Base-by-base conservation (phyloP, 2,797 vertebrate species). In the Myotis daubentonii region DNA sequence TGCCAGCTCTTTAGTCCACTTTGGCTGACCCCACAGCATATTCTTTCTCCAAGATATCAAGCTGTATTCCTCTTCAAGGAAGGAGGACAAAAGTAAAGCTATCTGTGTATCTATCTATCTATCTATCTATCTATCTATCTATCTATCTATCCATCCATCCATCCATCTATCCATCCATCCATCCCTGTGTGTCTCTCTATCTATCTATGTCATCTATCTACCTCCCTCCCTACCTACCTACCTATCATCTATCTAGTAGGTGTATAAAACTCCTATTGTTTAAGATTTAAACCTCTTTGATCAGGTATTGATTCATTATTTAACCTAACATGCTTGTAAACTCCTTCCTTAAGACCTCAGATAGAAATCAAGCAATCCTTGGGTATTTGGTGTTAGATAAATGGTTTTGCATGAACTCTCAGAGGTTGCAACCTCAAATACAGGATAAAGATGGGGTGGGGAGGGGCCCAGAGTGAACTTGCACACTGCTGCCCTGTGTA, bases 31-130 rank as follows among this genome's bases (percentile, higher is more conserved):
- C 55, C 19, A 81, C 68, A 89, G 23, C 5, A 25, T n/a, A 74
- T 78, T 82, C 74, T 89, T 92, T 93, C 76, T 91, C 60, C 53
- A 33, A 13, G 71, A 1, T 68, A 66, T 80, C 72, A 87, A 96
- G 25, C 36, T 76, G 13, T 23, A 19, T 71, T 28, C 25, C 20
- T 38, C 9, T 88, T 80, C 30, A 62, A 3, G 71, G 36, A 84
- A 53, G n/a, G 36, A 81, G 15, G 70, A 57, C 38, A 33, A 57
- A 86, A 49, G 62, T 71, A 80, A 80, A 33, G 8, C 3, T 4
- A 75, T 22, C 49, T 62, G 60, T 60, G 25, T 28, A 60, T 60
- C 57, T 60, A 12, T 60, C 10, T 28, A 13, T 60, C 57, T 3
- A 2, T 53, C 1, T 28, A 25, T 25, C 10, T 55, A 8, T 60